Conservation (phyloP, 2,888 invertebrate species). For the Xestia ashworthii region DNA sequence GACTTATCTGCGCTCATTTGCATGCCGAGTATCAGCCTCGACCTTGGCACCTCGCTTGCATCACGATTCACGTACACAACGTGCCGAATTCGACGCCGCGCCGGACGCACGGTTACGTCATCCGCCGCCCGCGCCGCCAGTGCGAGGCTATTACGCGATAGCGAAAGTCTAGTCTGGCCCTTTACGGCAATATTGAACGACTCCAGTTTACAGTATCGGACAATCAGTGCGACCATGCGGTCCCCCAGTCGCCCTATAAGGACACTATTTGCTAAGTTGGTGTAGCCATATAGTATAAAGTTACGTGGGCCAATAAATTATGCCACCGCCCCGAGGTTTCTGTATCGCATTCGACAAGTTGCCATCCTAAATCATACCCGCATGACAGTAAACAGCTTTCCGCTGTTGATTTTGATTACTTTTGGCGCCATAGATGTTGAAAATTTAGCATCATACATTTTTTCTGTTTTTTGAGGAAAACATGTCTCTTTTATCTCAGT, state of each 20-base stretch:
- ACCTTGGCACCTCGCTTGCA: slow-evolving; percentile 87
- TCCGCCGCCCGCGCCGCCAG: slow-evolving; percentile 43
- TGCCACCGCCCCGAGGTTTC: slow-evolving; percentile 30
- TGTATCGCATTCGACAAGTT: slow-evolving; percentile 36
- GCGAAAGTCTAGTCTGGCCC: slow-evolving; percentile 70
- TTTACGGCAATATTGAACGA: slow-evolving; percentile 63
- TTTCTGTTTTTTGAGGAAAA: slow-evolving; percentile 15
- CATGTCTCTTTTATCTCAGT: background rate
- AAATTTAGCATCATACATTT: slow-evolving; percentile 25
- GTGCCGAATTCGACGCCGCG: slow-evolving; percentile 72
- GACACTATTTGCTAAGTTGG: slow-evolving; percentile 37
- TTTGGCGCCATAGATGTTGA: slow-evolving; percentile 26
- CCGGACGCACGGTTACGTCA: slow-evolving; percentile 75
- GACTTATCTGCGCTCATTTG: slow-evolving; percentile 88
- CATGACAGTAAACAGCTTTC: slow-evolving; percentile 48
- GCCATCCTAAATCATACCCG: slow-evolving; percentile 36
- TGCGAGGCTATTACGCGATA: slow-evolving; percentile 66
- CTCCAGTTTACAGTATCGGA: slow-evolving; percentile 35
- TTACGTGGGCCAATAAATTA: slow-evolving; percentile 41
- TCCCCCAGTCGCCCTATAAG: slow-evolving; percentile 40
- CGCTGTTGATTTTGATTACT: slow-evolving; percentile 33
- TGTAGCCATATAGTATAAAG: slow-evolving; percentile 31
- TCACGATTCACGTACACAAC: slow-evolving; percentile 75
- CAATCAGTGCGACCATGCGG: slow-evolving; percentile 39
- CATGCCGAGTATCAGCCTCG: slow-evolving; percentile 86